Conservation (phyloP, 2,113 vertebrate species). For the Chrysemys picta region DNA sequence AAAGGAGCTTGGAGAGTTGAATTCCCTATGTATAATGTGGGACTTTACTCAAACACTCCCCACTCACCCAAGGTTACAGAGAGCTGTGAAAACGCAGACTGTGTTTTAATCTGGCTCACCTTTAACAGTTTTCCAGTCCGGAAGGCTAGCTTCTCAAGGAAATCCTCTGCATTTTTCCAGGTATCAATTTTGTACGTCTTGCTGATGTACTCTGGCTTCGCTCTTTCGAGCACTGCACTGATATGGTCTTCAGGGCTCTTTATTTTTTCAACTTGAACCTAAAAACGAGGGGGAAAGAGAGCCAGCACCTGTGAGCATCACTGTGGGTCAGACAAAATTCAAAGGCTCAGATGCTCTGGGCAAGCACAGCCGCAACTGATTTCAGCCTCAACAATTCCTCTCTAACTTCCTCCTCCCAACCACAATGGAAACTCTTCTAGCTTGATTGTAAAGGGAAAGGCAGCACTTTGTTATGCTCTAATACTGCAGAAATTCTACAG, state of each 20-base stretch:
- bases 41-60: neutral
- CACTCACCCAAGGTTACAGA: neutral
- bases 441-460: neutral
- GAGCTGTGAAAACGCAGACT: rapidly evolving
- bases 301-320: neutral
- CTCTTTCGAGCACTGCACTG: constrained; percentile 89
- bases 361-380: neutral
- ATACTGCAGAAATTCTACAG: neutral
- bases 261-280: constrained; percentile 99
- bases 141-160: constrained; percentile 94
- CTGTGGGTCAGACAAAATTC: neutral
- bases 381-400: neutral
- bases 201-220: constrained; percentile 94
- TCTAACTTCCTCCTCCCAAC: neutral
- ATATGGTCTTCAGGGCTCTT: constrained; percentile 95
- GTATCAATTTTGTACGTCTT: constrained; percentile 93
- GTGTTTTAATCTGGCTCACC: constrained; percentile 71
- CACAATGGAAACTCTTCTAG: neutral
- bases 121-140: constrained; percentile 94
- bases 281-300: neutral
- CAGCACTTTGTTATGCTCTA: neutral
- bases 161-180: constrained; percentile 91
- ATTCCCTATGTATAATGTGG: neutral
- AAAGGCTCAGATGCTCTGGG: neutral
- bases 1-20: neutral